Conservation (phyloP, 1,140 invertebrate species). For the Drosophila lini region DNA sequence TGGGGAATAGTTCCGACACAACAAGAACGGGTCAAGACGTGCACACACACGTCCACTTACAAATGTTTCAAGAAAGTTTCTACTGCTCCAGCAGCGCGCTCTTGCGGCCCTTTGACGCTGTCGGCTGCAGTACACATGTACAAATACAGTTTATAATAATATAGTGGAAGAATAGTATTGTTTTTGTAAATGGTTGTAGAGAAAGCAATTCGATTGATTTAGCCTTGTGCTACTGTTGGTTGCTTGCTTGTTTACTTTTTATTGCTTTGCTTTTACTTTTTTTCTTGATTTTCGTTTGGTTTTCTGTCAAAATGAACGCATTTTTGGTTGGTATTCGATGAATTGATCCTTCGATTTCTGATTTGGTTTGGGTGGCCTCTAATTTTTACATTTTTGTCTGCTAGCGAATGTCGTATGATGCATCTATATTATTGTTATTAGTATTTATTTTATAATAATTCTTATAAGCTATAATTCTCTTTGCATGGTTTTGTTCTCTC, state of each 20-base stretch:
- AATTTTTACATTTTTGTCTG: conserved; percentile 72
- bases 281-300: conserved; percentile 43
- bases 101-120: conserved; percentile 79
- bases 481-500: conserved; percentile 81
- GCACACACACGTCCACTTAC: conserved; percentile 70
- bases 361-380: conserved; percentile 54
- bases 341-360: conserved; percentile 51
- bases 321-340: conserved; percentile 74
- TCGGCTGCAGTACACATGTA: conserved; percentile 81
- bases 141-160: conserved; percentile 77
- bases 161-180: conserved; percentile 78
- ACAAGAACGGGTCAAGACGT: conserved; percentile 48
- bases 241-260: conserved; percentile 43
- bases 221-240: conserved; percentile 27
- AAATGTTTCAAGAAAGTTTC: conserved; percentile 83
- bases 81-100: conserved; percentile 84
- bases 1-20: conserved; percentile 36
- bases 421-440: conserved; percentile 80
- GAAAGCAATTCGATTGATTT: conserved; percentile 78
- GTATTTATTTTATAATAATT: conserved; percentile 79
- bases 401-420: conserved; percentile 80
- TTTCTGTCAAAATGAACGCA: conserved; percentile 77
- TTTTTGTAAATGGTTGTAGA: conserved; percentile 73
- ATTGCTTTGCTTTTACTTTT: conserved; percentile 13
- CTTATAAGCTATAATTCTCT: conserved; percentile 84